These are phyloP conservation scores for Meganola albula DNA, from an alignment of 2,888 invertebrate genomes.

Conservation along the genomic window DNA sequence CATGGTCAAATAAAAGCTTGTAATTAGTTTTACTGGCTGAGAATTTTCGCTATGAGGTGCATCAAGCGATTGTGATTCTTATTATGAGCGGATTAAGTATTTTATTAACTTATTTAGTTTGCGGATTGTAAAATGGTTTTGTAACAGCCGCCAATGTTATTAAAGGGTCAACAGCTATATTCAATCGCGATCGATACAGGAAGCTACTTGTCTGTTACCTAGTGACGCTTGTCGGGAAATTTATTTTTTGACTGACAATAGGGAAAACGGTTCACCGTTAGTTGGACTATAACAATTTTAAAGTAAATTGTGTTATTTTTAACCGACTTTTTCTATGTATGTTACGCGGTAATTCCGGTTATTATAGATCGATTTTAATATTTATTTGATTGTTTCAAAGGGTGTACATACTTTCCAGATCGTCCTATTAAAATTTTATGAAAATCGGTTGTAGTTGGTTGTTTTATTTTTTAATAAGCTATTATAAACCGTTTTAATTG, in stretches of 20 bases:
- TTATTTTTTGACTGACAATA: conserved; percentile 38
- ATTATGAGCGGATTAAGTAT: conserved; percentile 20
- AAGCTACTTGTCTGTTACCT: conserved; percentile 41
- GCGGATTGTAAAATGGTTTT: conserved; percentile 35
- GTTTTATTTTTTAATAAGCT: too few species aligned
- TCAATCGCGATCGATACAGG: conserved; percentile 55
- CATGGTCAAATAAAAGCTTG: too few species aligned
- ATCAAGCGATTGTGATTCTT: conserved; percentile 25
- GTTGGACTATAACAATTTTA: conserved; percentile 27
- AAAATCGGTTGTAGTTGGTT: too few species aligned
- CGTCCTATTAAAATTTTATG: too few species aligned
- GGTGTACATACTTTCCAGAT: too few species aligned
- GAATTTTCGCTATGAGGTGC: too few species aligned
- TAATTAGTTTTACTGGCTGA: too few species aligned
- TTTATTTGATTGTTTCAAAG: too few species aligned
- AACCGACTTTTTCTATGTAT: too few species aligned
- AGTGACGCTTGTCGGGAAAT: conserved; percentile 33
- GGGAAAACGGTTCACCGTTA: conserved; percentile 23
- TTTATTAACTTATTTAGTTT: conserved; percentile 22
- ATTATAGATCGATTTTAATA: too few species aligned
- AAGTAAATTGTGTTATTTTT: conserved; percentile 20
- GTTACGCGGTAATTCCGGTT: too few species aligned
- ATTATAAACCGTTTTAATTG: too few species aligned
- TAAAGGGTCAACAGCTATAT: conserved; percentile 58
- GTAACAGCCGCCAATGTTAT: conserved; percentile 39